Percentiles rank a stretch among this genome's conserved stretches.
These are phyloP conservation scores for Plectrocnemia conspersa DNA, from an alignment of 1,140 invertebrate species.

Conservation along the genomic window DNA sequence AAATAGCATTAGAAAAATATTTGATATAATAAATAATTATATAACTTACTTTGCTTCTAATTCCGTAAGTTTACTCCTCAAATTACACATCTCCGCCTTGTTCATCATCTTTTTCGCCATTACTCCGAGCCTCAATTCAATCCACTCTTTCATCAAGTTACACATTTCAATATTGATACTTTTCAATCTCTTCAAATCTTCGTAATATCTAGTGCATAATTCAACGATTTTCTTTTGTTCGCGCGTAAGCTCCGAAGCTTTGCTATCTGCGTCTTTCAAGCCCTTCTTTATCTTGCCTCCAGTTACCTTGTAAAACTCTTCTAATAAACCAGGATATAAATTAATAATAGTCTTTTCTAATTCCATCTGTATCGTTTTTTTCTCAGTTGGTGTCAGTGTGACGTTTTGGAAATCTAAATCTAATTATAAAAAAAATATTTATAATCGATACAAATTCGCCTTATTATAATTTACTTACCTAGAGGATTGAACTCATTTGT, in stretches of 20 bases:
- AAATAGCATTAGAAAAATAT: neutral
- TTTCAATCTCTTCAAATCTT: constrained; percentile 5
- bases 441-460: neutral
- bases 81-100: constrained; percentile 7
- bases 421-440: neutral
- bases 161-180: constrained; percentile 10
- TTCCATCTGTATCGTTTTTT: neutral
- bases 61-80: constrained; percentile 11
- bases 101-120: neutral
- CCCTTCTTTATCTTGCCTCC: constrained; percentile 6
- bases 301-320: constrained; percentile 3
- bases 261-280: neutral
- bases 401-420: neutral
- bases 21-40: constrained; percentile 1
- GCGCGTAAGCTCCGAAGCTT: neutral
- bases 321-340: constrained; percentile 1
- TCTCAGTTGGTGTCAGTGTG: constrained; percentile 1
- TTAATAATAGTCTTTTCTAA: constrained; percentile 10
- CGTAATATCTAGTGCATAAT: constrained; percentile 5
- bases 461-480: constrained; percentile 1
- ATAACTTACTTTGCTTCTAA: constrained; percentile 7
- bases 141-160: constrained; percentile 15
- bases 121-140: constrained; percentile 8
- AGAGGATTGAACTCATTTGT: neutral
- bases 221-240: constrained; percentile 12